phyloP scores from a whole-genome alignment of 2,888 invertebrate species.

The Pyrrhosoma nymphula region DNA sequence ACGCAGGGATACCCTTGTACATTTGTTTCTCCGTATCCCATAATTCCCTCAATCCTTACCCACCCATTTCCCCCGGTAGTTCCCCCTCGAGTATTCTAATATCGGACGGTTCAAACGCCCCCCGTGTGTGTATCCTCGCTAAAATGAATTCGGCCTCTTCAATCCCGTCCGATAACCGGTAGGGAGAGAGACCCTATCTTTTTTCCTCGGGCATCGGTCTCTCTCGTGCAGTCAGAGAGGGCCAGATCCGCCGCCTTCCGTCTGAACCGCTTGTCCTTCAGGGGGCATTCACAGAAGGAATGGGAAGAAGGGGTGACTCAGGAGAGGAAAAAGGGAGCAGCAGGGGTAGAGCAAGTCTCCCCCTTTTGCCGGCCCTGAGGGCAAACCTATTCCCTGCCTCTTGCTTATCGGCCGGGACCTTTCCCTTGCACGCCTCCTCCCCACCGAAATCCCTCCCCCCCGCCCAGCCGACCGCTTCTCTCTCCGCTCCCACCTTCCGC shows the following conservation, averaged over 20 bases:
- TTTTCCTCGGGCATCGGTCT: not conserved
- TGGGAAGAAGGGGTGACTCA: not conserved
- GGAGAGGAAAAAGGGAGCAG: not conserved
- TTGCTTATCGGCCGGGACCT: conserved; percentile 3
- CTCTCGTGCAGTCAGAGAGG: not conserved
- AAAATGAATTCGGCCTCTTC: conserved; percentile 3
- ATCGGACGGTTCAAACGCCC: not conserved
- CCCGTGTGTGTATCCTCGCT: not conserved
- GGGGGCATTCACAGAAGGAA: not conserved
- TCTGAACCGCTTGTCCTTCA: conserved; percentile 12
- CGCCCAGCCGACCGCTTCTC: not conserved
- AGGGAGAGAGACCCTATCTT: not conserved
- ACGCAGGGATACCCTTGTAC: not conserved
- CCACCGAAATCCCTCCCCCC: not conserved
- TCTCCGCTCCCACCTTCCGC: not conserved
- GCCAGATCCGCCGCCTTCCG: not conserved
- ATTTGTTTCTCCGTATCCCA: conserved; percentile 4
- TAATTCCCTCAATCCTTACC: not conserved
- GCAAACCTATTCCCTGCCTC: conserved; percentile 7
- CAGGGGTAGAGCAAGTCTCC: not conserved
- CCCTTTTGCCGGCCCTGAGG: not conserved
- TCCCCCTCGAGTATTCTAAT: not conserved
- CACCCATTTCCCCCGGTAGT: not conserved
- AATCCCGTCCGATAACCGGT: conserved; percentile 20
- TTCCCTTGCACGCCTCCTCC: not conserved